phyloP scores from a whole-genome alignment of 1,140 invertebrate species.

The Drosophila sp. region DNA sequence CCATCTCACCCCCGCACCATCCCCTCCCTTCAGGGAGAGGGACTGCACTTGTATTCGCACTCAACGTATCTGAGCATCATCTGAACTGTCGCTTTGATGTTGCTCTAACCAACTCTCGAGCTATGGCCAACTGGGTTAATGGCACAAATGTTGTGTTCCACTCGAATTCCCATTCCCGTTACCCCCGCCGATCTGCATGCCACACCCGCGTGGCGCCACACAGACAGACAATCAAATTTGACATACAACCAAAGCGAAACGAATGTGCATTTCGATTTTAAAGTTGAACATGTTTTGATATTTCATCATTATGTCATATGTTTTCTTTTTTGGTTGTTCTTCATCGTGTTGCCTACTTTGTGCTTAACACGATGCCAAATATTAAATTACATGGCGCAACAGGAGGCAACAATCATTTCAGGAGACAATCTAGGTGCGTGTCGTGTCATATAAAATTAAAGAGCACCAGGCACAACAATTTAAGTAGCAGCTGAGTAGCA shows the following conservation, averaged over 20 bases:
- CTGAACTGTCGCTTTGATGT: conserved; percentile 71
- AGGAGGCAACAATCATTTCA: conserved; percentile 40
- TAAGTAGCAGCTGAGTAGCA: conserved; percentile 34
- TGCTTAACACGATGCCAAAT: conserved; percentile 53
- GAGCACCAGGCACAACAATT: conserved; percentile 30
- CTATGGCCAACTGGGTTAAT: conserved; percentile 69
- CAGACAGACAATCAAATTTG: conserved; percentile 49
- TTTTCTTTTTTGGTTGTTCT: conserved; percentile 52
- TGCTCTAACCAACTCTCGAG: conserved; percentile 60
- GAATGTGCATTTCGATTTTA: conserved; percentile 18
- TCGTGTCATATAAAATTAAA: conserved; percentile 47
- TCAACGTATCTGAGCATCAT: conserved; percentile 53
- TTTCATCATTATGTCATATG: conserved; percentile 54
- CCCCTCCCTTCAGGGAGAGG: conserved; percentile 1
- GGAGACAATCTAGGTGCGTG: conserved; percentile 29
- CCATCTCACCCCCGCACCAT: neutral
- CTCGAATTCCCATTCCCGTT: too few species aligned
- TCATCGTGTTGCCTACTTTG: conserved; percentile 21
- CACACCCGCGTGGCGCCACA: conserved; percentile 55
- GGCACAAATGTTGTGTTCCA: conserved; percentile 67
- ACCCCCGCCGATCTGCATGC: conserved; percentile 40
- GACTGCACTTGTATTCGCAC: conserved; percentile 36
- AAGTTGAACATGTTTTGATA: conserved; percentile 19
- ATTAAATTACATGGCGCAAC: conserved; percentile 72
- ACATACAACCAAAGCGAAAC: conserved; percentile 2